These are phyloP conservation scores for Ceriagrion tenellum DNA, from an alignment of 2,888 invertebrate species.

Conservation along the genomic window DNA sequence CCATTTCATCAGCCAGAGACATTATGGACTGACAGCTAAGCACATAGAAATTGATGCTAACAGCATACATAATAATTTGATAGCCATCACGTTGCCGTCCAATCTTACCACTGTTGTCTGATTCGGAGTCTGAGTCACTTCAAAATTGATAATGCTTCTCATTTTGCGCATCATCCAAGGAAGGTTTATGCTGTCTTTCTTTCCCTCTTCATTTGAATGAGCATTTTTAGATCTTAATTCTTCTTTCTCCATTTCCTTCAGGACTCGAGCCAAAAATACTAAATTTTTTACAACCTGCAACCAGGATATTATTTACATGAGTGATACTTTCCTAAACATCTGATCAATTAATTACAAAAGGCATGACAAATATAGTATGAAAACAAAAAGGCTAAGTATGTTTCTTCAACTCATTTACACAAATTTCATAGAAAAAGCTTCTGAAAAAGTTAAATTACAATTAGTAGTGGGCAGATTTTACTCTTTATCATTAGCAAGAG, in stretches of 20 bases:
- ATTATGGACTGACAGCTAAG: no score
- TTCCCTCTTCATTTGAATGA: slow-evolving; percentile 75
- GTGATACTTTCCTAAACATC: neutral
- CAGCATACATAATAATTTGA: no score
- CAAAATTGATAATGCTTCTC: slow-evolving; percentile 87
- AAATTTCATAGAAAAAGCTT: no score
- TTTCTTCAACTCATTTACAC: no score
- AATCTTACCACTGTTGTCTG: slow-evolving; percentile 85
- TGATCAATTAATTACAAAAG: no score
- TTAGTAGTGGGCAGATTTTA: no score
- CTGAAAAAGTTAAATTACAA: no score
- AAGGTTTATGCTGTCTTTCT: slow-evolving; percentile 77
- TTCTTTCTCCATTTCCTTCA: slow-evolving; percentile 79
- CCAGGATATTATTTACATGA: neutral
- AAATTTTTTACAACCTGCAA: slow-evolving; percentile 84
- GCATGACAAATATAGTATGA: no score
- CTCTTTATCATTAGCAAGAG: no score
- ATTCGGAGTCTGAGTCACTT: slow-evolving; percentile 86
- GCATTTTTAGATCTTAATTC: slow-evolving; percentile 71
- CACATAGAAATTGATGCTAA: no score
- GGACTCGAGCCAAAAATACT: slow-evolving; percentile 84
- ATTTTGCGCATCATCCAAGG: slow-evolving; percentile 88
- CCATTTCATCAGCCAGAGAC: no score
- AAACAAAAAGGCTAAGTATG: no score
- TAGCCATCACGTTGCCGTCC: neutral